phyloP scores from a whole-genome alignment of 2,888 invertebrate species.

The Allygus modestus region DNA sequence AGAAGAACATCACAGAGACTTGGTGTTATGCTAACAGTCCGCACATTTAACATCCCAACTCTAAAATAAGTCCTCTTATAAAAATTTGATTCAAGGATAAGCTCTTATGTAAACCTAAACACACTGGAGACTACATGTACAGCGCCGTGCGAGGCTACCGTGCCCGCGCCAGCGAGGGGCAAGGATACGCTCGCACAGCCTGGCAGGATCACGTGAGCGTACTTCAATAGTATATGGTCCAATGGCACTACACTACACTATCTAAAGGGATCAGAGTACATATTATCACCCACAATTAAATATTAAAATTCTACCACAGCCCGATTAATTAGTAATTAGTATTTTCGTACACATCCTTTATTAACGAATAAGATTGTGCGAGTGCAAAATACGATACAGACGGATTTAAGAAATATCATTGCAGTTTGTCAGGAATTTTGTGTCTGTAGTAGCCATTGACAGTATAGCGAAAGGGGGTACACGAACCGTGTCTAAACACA shows the following conservation, averaged over 20 bases:
- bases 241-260: constrained; percentile 61
- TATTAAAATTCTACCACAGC: constrained; percentile 72
- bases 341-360: constrained; percentile 64
- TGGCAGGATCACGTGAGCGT: constrained; percentile 61
- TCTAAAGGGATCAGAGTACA: constrained; percentile 60
- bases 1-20: constrained; percentile 50
- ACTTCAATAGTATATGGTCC: constrained; percentile 59
- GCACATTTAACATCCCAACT: constrained; percentile 52
- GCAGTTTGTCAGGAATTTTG: constrained; percentile 38
- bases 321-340: constrained; percentile 70
- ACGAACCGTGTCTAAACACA: constrained; percentile 8
- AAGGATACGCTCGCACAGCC: not conserved
- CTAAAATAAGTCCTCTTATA: constrained; percentile 43
- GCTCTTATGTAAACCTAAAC: constrained; percentile 59
- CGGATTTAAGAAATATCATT: constrained; percentile 63
- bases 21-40: constrained; percentile 53
- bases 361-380: constrained; percentile 69
- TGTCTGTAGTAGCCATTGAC: constrained; percentile 36
- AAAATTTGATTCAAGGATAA: constrained; percentile 61
- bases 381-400: constrained; percentile 67
- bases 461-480: constrained; percentile 18
- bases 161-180: not conserved
- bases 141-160: constrained; percentile 1
- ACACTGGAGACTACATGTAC: constrained; percentile 41
- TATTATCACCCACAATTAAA: constrained; percentile 71